These are phyloP conservation scores for Calliopum simillimum DNA, from an alignment of 2,888 invertebrate genomes.

Conservation along the genomic window DNA sequence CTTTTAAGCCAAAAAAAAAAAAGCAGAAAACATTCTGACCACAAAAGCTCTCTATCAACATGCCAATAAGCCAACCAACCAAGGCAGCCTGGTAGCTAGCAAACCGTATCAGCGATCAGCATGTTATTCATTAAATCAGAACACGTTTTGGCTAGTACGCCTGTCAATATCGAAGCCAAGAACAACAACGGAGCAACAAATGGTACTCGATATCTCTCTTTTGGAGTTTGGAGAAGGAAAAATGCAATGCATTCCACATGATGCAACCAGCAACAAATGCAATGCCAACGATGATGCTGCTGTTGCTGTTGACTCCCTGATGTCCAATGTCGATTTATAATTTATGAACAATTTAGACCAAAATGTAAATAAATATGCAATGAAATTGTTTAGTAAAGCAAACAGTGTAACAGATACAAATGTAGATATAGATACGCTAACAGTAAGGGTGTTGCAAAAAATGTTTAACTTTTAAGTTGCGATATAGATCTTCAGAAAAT, in stretches of 20 bases:
- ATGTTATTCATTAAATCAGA: slow-evolving; percentile 56
- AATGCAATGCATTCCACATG: not conserved
- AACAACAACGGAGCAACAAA: slow-evolving; percentile 26
- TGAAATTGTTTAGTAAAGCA: too few relatives aligned
- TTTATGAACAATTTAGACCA: slow-evolving; percentile 25
- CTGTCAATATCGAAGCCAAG: slow-evolving; percentile 52
- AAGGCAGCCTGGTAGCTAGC: too few relatives aligned
- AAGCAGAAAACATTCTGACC: too few relatives aligned
- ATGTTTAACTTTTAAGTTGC: too few relatives aligned
- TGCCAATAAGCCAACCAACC: too few relatives aligned
- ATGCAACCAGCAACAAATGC: slow-evolving; percentile 40
- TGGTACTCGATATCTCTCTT: not conserved
- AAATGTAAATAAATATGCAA: slow-evolving; percentile 23
- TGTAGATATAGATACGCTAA: too few relatives aligned
- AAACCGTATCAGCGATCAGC: slow-evolving; percentile 44
- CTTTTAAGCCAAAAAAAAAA: too few relatives aligned
- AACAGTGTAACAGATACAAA: too few relatives aligned
- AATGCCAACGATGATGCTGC: slow-evolving; percentile 41
- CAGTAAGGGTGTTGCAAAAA: too few relatives aligned
- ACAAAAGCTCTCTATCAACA: too few relatives aligned
- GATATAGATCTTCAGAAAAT: too few relatives aligned
- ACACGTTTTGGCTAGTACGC: slow-evolving; percentile 55
- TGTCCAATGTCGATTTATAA: slow-evolving; percentile 14
- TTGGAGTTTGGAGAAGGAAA: not conserved
- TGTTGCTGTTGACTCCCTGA: slow-evolving; percentile 30